Conservation (phyloP, 2,888 invertebrate genomes). For the Platerodrilus igneus region DNA sequence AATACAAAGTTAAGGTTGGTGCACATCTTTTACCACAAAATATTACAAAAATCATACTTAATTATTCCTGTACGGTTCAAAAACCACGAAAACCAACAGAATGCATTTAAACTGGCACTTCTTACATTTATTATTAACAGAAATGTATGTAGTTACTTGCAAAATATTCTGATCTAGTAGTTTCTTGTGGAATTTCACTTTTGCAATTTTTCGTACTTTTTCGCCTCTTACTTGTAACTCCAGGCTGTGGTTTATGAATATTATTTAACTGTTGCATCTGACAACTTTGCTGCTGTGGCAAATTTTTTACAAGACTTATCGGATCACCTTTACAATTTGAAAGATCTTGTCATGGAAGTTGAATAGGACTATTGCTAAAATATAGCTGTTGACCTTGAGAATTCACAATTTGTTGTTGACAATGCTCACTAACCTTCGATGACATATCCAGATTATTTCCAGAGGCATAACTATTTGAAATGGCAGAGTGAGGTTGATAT, state of each 20-base stretch:
- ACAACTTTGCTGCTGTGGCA: constrained; percentile 45
- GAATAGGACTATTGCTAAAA: constrained; percentile 59
- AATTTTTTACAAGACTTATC: constrained; percentile 71
- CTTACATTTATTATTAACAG: no score
- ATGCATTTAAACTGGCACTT: no score
- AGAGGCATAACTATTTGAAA: constrained; percentile 49
- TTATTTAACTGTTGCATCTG: constrained; percentile 38
- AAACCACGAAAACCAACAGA: no score
- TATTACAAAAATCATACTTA: no score
- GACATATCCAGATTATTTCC: constrained; percentile 43
- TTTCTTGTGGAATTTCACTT: constrained; percentile 54
- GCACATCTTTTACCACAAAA: no score
- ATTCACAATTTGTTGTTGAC: constrained; percentile 48
- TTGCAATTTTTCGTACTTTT: constrained; percentile 60
- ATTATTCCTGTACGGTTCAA: no score
- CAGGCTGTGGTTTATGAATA: constrained; percentile 44
- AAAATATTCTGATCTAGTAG: constrained; percentile 50
- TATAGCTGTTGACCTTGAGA: constrained; percentile 59
- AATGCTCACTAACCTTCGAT: constrained; percentile 34
- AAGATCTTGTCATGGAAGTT: constrained; percentile 63
- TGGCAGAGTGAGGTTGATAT: constrained; percentile 48
- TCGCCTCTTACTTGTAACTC: constrained; percentile 47
- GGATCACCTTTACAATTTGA: constrained; percentile 71
- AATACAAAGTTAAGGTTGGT: no score
- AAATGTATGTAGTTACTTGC: constrained; percentile 19